Conservation (phyloP, 2,113 vertebrate species). For the Trinectes maculatus region DNA sequence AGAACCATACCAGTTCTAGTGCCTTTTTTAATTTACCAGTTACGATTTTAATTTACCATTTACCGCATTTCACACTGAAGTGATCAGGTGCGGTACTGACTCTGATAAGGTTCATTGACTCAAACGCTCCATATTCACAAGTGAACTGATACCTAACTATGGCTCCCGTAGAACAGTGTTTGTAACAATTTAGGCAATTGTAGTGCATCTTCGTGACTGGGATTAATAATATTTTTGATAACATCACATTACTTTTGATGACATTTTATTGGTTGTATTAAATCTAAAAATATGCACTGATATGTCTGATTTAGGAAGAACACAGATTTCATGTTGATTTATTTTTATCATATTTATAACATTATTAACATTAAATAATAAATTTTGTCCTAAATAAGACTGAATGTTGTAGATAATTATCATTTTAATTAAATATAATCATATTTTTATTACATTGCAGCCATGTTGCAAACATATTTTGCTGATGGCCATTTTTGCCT, state of each 20-base stretch:
- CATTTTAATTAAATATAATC: neutral
- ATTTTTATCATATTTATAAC: no score
- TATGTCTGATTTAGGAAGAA: neutral
- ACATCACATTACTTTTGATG: no score
- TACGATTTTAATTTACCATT: conserved; percentile 47
- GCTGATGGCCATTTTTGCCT: neutral
- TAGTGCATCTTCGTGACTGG: no score
- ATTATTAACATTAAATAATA: no score
- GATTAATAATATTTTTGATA: no score
- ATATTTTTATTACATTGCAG: neutral
- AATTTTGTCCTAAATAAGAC: neutral
- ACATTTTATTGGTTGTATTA: no score
- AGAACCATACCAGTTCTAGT: conserved; percentile 30
- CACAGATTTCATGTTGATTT: neutral
- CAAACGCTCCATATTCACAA: no score
- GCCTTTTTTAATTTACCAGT: conserved; percentile 51
- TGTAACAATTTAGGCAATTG: no score
- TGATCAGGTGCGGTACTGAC: no score
- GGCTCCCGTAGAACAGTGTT: no score
- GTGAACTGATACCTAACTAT: no score
- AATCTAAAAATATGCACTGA: neutral
- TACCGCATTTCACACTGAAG: conserved; percentile 16
- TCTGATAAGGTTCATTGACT: no score
- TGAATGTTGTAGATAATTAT: neutral
- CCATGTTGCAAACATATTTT: neutral